phyloP scores from a whole-genome alignment of 2,888 invertebrate genomes.

The Netelia fuscicornis region DNA sequence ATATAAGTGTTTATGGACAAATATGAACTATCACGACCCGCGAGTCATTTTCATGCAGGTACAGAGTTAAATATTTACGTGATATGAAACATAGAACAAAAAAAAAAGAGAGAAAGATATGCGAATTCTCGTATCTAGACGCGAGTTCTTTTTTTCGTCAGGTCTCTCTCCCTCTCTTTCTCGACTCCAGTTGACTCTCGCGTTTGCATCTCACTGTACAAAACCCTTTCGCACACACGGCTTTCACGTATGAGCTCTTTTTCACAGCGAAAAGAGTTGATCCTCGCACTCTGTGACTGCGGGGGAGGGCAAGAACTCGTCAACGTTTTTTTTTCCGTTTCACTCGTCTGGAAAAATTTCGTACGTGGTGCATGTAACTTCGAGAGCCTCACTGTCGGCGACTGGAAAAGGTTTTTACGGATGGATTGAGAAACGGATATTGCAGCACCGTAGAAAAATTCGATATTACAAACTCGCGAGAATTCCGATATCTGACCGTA shows the following conservation, averaged over 20 bases:
- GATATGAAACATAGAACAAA: conserved; percentile 10
- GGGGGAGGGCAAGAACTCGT: conserved; percentile 44
- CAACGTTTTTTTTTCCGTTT: conserved; percentile 41
- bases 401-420: conserved; percentile 34
- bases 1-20: conserved; percentile 22
- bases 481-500: conserved; percentile 37
- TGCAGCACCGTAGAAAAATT: conserved; percentile 47
- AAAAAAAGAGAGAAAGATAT: conserved; percentile 16
- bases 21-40: conserved; percentile 18
- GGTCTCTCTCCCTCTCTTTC: neutral
- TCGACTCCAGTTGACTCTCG: neutral
- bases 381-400: neutral
- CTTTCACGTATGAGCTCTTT: conserved; percentile 27
- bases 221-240: conserved; percentile 3
- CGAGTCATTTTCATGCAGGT: conserved; percentile 27
- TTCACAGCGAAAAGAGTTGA: conserved; percentile 49
- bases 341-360: conserved; percentile 56
- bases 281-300: conserved; percentile 26
- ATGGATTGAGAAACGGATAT: conserved; percentile 48
- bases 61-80: conserved; percentile 28
- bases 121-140: conserved; percentile 30
- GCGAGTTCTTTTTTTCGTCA: too few species aligned
- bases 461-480: conserved; percentile 50
- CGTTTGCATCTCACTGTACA: neutral
- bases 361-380: conserved; percentile 47